Conservation (phyloP, 2,888 invertebrate genomes). For the Leptothorax acervorum region DNA sequence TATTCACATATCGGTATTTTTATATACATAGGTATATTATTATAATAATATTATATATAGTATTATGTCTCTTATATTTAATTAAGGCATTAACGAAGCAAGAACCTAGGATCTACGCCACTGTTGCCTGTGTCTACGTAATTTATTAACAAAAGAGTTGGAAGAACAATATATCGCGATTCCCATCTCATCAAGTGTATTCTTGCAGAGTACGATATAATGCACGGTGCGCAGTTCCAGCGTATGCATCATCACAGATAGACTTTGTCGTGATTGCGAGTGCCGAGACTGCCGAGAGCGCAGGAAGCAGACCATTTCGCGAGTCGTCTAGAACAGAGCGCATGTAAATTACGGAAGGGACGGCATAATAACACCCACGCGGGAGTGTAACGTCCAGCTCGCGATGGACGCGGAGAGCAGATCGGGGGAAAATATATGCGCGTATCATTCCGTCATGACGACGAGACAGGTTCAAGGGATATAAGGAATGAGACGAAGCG, state of each 20-base stretch:
- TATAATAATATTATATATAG: background rate
- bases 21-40: background rate
- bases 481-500: background rate
- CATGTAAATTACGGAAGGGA: constrained; percentile 58
- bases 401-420: constrained; percentile 33
- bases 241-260: constrained; percentile 41
- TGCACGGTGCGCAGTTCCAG: background rate
- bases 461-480: background rate
- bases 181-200: background rate
- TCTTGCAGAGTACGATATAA: background rate
- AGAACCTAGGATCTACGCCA: background rate
- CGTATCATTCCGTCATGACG: background rate
- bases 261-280: constrained; percentile 65
- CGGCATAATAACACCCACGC: constrained; percentile 61
- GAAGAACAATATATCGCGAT: constrained; percentile 4
- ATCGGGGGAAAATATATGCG: background rate
- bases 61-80: background rate
- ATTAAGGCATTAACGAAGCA: background rate
- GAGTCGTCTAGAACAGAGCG: constrained; percentile 61
- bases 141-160: constrained; percentile 8
- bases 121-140: background rate
- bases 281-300: constrained; percentile 52
- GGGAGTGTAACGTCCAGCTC: constrained; percentile 47
- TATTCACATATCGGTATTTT: background rate
- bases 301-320: constrained; percentile 76